Evolutionary conservation across 2,797 vertebrate genomes (phyloP).

Genomic region (Octomys mimax): DNA sequence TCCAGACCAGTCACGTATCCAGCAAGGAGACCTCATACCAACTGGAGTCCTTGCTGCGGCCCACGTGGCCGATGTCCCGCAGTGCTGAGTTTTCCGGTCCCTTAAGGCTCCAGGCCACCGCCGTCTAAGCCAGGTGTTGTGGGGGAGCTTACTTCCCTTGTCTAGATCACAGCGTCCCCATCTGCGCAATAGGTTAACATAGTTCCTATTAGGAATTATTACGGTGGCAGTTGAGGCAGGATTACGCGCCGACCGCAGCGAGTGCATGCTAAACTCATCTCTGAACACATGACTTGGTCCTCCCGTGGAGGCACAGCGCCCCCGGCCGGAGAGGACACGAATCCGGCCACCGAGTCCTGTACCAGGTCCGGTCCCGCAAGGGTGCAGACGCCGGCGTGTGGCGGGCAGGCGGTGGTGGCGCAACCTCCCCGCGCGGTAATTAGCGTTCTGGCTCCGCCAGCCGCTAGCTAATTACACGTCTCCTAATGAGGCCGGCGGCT

Average conservation of each 20-base stretch:
- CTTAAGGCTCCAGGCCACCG: neutral
- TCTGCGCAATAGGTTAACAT: neutral
- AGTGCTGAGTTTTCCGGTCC: neutral
- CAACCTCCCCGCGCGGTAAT: conserved; percentile 58
- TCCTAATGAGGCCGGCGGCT: conserved; percentile 80
- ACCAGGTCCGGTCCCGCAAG: neutral
- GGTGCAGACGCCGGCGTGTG: neutral
- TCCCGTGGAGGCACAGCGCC: no score
- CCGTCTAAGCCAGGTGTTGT: neutral
- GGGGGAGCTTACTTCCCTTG: neutral
- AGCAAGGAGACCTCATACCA: neutral
- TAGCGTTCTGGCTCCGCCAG: conserved; percentile 57
- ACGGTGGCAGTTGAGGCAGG: neutral
- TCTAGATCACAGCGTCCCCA: neutral
- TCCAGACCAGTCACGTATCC: neutral
- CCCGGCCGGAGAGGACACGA: neutral
- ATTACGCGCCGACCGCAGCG: neutral
- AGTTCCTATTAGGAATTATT: neutral
- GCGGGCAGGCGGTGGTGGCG: neutral
- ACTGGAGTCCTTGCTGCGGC: neutral
- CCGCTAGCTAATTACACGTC: conserved; percentile 79
- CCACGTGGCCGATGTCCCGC: neutral
- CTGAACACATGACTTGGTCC: neutral
- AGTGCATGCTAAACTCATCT: neutral
- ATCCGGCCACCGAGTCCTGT: neutral